phyloP scores from a whole-genome alignment of 2,797 vertebrate genomes.

The Linurgus olivaceus region DNA sequence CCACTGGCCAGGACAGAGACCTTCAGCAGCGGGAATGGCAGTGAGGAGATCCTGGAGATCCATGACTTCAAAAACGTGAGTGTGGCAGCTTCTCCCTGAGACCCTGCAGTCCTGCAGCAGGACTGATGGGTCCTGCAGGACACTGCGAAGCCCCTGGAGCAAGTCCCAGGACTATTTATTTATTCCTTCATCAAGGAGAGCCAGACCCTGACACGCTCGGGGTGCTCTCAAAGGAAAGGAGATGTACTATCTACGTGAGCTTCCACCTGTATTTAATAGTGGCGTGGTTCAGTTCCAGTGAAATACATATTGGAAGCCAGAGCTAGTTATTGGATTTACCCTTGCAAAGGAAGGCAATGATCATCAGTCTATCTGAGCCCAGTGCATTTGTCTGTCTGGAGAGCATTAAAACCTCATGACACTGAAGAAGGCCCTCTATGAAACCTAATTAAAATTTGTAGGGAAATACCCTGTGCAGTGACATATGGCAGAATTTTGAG shows the following conservation, averaged over 20 bases:
- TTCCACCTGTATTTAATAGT: not conserved
- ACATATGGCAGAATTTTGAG: slow-evolving; percentile 59
- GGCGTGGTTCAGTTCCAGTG: not conserved
- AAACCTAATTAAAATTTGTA: slow-evolving; percentile 64
- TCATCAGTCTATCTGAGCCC: slow-evolving; percentile 16
- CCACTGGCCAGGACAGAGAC: slow-evolving; percentile 83
- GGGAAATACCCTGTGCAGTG: slow-evolving; percentile 50
- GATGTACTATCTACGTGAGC: not conserved
- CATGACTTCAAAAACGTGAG: slow-evolving; percentile 95
- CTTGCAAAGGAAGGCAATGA: slow-evolving; percentile 26
- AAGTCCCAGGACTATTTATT: not conserved
- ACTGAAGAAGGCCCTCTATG: slow-evolving; percentile 28
- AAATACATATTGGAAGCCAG: slow-evolving; percentile 7
- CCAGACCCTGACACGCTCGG: not conserved
- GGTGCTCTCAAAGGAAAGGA: not conserved
- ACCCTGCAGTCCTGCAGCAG: not conserved
- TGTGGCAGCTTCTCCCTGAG: not conserved
- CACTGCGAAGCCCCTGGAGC: accelerated
- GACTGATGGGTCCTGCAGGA: not conserved
- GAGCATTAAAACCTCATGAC: slow-evolving; percentile 55
- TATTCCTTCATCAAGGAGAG: not conserved
- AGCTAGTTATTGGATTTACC: slow-evolving; percentile 43
- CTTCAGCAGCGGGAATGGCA: slow-evolving; percentile 88
- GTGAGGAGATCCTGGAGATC: slow-evolving; percentile 89
- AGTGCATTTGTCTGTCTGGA: slow-evolving; percentile 45